A percentile compares a stretch with the other conserved stretches of the same genome.
These are phyloP conservation scores for Gobiocypris rarus DNA, from an alignment of 2,113 vertebrate genomes.

Conservation along the genomic window DNA sequence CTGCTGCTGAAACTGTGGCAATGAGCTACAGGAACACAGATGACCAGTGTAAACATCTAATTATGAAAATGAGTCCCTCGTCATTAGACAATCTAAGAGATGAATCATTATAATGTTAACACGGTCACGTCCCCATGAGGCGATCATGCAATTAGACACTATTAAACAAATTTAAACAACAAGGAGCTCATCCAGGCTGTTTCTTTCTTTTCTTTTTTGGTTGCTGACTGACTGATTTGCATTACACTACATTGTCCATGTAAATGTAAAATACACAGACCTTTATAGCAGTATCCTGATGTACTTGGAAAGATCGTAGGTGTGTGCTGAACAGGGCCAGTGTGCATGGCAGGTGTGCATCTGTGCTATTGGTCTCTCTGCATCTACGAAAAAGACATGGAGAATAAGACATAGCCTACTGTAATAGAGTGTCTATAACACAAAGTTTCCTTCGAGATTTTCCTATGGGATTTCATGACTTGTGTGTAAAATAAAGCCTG, in stretches of 20 bases:
- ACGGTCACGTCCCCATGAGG: background rate
- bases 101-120: background rate
- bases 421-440: background rate
- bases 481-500: too few species aligned
- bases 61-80: background rate
- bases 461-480: too few species aligned
- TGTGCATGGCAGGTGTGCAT: slow-evolving; percentile 80
- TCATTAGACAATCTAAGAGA: background rate
- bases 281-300: slow-evolving; percentile 67
- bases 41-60: background rate
- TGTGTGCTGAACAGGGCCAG: slow-evolving; percentile 73
- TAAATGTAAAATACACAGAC: slow-evolving; percentile 63
- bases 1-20: slow-evolving; percentile 11
- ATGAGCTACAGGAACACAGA: slow-evolving; percentile 5
- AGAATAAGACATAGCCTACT: background rate
- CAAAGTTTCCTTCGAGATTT: too few species aligned
- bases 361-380: slow-evolving; percentile 69
- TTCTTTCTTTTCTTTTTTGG: background rate
- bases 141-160: background rate
- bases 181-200: background rate
- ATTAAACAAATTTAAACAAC: slow-evolving; percentile 1
- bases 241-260: background rate
- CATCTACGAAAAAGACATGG: slow-evolving; percentile 67
- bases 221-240: background rate
- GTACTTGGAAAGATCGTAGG: slow-evolving; percentile 66